Percentiles rank a stretch among this genome's conserved stretches.
phyloP scores from a whole-genome alignment of 1,140 invertebrate genomes.

The Achroia grisella region DNA sequence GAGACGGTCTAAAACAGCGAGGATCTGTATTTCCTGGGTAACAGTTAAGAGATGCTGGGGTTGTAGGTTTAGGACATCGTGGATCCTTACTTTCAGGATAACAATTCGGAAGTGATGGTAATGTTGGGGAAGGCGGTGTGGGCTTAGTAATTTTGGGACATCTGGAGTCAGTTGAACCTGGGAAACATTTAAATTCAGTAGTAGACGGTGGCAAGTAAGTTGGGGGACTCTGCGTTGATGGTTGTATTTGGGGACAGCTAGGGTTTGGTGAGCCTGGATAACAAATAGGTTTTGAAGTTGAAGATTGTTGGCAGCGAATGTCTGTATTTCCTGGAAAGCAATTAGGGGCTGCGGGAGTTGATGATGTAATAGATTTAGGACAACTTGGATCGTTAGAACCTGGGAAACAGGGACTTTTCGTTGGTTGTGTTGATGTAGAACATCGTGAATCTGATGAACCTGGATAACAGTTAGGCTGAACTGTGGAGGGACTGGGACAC shows the following conservation, averaged over 20 bases:
- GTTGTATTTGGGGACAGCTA: background rate
- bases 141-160: slow-evolving; percentile 35
- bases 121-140: slow-evolving; percentile 24
- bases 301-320: background rate
- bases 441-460: slow-evolving; percentile 50
- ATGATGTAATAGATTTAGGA: background rate
- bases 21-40: slow-evolving; percentile 65
- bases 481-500: slow-evolving; percentile 27
- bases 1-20: slow-evolving; percentile 20
- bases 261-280: background rate
- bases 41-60: slow-evolving; percentile 42
- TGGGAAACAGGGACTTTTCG: slow-evolving; percentile 6
- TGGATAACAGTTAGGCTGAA: slow-evolving; percentile 34
- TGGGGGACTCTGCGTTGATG: background rate
- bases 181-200: slow-evolving; percentile 37
- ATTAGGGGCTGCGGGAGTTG: background rate
- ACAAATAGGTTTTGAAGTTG: no score
- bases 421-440: slow-evolving; percentile 9
- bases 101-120: slow-evolving; percentile 38
- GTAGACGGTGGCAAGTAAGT: slow-evolving; percentile 4
- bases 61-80: slow-evolving; percentile 60
- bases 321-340: background rate
- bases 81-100: slow-evolving; percentile 57
- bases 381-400: background rate
- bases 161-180: slow-evolving; percentile 49